These are phyloP conservation scores for Drosophila baimaii DNA, from an alignment of 1,140 invertebrate genomes.

Conservation along the genomic window DNA sequence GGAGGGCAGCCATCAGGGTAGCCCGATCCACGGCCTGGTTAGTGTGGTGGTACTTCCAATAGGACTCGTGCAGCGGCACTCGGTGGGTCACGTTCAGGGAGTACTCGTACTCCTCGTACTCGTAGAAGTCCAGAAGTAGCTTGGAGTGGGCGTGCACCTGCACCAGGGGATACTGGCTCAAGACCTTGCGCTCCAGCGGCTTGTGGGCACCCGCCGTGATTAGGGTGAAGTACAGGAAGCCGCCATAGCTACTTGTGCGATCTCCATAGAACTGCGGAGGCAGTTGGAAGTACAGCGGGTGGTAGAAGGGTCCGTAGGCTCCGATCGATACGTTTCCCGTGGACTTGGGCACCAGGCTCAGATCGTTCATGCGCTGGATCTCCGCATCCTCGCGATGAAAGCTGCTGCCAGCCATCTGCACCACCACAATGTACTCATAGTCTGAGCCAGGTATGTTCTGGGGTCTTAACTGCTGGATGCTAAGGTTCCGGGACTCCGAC, in stretches of 20 bases:
- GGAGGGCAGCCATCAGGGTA: conserved; percentile 94
- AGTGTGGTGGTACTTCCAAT: conserved; percentile 85
- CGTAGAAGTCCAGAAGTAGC: conserved; percentile 92
- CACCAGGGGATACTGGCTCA: conserved; percentile 90
- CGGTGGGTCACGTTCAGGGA: conserved; percentile 74
- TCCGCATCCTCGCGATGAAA: conserved; percentile 76
- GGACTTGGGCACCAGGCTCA: conserved; percentile 84
- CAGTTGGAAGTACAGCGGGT: conserved; percentile 94
- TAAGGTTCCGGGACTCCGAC: conserved; percentile 86
- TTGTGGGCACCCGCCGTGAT: conserved; percentile 88
- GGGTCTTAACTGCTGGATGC: conserved; percentile 84
- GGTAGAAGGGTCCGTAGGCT: conserved; percentile 87
- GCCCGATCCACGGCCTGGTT: conserved; percentile 86
- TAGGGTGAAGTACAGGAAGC: conserved; percentile 92
- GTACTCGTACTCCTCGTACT: conserved; percentile 82
- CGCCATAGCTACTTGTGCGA: conserved; percentile 96
- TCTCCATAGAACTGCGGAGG: conserved; percentile 94
- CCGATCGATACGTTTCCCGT: conserved; percentile 88
- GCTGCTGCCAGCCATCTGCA: conserved; percentile 70
- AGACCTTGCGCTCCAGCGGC: conserved; percentile 85
- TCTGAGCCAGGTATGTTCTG: conserved; percentile 60
- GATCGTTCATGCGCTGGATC: conserved; percentile 84
- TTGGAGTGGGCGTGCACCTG: conserved; percentile 92
- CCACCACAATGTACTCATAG: conserved; percentile 83
- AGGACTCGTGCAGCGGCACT: conserved; percentile 86